phyloP scores from a whole-genome alignment of 2,888 invertebrate genomes.

The Carterocephalus palaemon region DNA sequence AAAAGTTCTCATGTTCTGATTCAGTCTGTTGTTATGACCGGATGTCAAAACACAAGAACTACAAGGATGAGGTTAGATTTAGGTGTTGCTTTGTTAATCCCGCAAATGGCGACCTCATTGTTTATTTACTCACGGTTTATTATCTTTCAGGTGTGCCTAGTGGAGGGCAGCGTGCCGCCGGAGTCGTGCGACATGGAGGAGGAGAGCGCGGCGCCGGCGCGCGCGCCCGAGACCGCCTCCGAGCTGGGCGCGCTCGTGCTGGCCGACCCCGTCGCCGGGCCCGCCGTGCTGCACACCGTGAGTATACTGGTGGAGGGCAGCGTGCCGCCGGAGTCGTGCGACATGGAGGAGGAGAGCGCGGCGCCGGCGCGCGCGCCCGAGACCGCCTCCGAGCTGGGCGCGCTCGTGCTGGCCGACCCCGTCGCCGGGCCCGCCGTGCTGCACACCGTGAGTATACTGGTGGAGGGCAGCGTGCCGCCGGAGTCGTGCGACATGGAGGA shows the following conservation, averaged over 20 bases:
- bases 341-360: constrained; percentile 81
- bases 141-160: constrained; percentile 79
- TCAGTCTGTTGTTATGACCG: no score
- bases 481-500: constrained; percentile 84
- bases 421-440: constrained; percentile 52
- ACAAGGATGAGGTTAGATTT: no score
- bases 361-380: constrained; percentile 79
- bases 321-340: constrained; percentile 76
- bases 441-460: constrained; percentile 45
- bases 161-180: constrained; percentile 81
- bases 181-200: constrained; percentile 84
- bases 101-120: no score
- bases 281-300: constrained; percentile 56
- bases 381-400: constrained; percentile 90
- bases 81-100: no score
- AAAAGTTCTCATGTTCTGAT: no score
- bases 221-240: constrained; percentile 85
- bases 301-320: constrained; percentile 77
- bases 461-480: constrained; percentile 78
- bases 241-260: constrained; percentile 88
- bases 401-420: constrained; percentile 81
- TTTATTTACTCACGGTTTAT: neutral
- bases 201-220: constrained; percentile 65
- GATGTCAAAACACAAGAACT: no score
- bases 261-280: constrained; percentile 65